Percentiles rank a stretch among this genome's conserved stretches.
phyloP scores from a whole-genome alignment of 1,140 invertebrate species.

The Drosophila saltans region DNA sequence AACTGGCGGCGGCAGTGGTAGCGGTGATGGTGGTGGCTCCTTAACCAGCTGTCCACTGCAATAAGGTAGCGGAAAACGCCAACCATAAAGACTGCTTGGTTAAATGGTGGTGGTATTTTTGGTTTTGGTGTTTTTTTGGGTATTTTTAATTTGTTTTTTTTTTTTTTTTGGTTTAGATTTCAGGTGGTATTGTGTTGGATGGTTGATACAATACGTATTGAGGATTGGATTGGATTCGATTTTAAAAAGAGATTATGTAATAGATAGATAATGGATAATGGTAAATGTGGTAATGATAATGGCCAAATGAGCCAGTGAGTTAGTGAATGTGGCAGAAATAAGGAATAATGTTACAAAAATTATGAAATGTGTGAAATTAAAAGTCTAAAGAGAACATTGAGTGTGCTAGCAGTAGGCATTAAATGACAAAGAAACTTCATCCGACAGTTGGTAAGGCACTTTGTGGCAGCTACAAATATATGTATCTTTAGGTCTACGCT shows the following conservation, averaged over 20 bases:
- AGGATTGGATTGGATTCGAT: constrained; percentile 20
- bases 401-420: not conserved
- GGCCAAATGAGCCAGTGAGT: not conserved
- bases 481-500: not conserved
- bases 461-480: not conserved
- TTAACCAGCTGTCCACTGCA: constrained; percentile 91
- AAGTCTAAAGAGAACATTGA: not conserved
- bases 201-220: constrained; percentile 23
- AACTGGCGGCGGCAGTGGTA: constrained; percentile 89
- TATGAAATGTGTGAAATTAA: not conserved
- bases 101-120: constrained; percentile 65
- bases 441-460: not conserved
- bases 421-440: not conserved
- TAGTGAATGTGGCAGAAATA: constrained; percentile 11
- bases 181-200: constrained; percentile 30
- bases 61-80: constrained; percentile 96
- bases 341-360: not conserved
- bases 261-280: constrained; percentile 55
- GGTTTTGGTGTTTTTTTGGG: constrained; percentile 21
- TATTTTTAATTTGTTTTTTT: not conserved
- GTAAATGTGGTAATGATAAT: constrained; percentile 44
- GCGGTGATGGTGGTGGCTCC: constrained; percentile 89
- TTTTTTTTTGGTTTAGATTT: constrained; percentile 10
- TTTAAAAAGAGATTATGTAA: constrained; percentile 44
- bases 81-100: constrained; percentile 93